Base-by-base conservation (phyloP, 2,888 invertebrate genomes). In the Heliconius sara region DNA sequence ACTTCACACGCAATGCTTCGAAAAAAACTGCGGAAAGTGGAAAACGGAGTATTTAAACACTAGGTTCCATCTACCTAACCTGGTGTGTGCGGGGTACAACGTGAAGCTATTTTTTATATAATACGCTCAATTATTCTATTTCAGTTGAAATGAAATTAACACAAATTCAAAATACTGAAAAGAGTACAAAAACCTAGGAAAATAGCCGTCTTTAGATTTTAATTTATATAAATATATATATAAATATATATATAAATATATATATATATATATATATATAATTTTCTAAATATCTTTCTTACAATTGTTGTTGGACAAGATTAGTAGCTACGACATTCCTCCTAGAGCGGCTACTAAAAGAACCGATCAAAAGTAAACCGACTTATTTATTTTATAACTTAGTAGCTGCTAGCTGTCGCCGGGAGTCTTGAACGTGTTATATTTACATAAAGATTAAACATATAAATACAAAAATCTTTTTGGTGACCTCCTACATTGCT, bases 301-400 rank as follows among this genome's bases (percentile, higher is more conserved):
- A 30, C 47, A 71, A 79, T 70, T 72, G n/a, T 16, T 67, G 82
- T 85, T 84, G 83, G 78, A 80, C 79, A 66, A 84, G 79, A 83
- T 73, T 86, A 80, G 84, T 81, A 76, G 83, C n/a, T n/a, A 68
- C 68, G n/a, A 83, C 30, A 57, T 57, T 73, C 27, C 66, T 60
- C 5, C 52, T 57, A 65, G 52, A 52, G 70, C 60, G 22, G 74
- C 79, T 78, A 77, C 78, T 77, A 76, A 76, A 77, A 79, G 81
- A 34, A 70, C 76, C 74, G 80, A 85, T 83, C 92, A 92, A 93
- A 89, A 91, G 83, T 81, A 84, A 84, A 85, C 90, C 91, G 92
- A 86, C 88, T 83, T 91, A 87, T 94, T 94, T 91, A 88, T 88
- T 90, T 91, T 89, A 91, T 91, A 86, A 86, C 87, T 94, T 94